Evolutionary conservation across 2,888 invertebrate genomes (phyloP).

Genomic region (Acrocera orbiculus): DNA sequence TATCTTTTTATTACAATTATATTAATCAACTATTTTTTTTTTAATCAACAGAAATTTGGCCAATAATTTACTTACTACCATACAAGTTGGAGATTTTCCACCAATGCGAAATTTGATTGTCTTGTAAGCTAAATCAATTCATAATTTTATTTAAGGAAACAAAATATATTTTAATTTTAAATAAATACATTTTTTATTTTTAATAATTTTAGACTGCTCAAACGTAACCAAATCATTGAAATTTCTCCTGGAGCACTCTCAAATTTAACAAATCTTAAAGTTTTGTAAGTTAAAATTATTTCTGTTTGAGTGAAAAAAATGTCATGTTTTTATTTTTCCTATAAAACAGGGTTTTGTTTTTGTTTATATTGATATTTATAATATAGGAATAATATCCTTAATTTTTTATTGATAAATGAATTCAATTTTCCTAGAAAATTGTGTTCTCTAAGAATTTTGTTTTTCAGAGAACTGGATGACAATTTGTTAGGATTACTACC

Average conservation of each 20-base stretch:
- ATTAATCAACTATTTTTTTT: not conserved
- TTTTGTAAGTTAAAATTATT: conserved; percentile 54
- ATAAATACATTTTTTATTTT: conserved; percentile 9
- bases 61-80: conserved; percentile 51
- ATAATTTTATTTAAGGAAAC: too few species aligned
- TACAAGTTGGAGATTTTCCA: conserved; percentile 51
- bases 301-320: too few species aligned
- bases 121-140: conserved; percentile 50
- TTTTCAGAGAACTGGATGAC: conserved; percentile 56
- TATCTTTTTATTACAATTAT: not conserved
- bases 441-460: too few species aligned
- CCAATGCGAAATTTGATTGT: conserved; percentile 52
- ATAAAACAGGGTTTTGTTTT: too few species aligned
- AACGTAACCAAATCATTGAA: conserved; percentile 64
- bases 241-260: conserved; percentile 65
- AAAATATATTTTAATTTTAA: conserved; percentile 3
- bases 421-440: too few species aligned
- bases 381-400: too few species aligned
- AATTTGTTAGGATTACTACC: conserved; percentile 61
- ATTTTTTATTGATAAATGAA: too few species aligned
- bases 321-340: too few species aligned
- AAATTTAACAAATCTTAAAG: conserved; percentile 57
- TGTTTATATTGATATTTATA: too few species aligned
- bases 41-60: conserved; percentile 60
- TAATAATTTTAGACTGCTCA: conserved; percentile 52